Evolutionary conservation across 2,797 vertebrate species (phyloP).

Genomic region (Aplochiton taeniatus): DNA sequence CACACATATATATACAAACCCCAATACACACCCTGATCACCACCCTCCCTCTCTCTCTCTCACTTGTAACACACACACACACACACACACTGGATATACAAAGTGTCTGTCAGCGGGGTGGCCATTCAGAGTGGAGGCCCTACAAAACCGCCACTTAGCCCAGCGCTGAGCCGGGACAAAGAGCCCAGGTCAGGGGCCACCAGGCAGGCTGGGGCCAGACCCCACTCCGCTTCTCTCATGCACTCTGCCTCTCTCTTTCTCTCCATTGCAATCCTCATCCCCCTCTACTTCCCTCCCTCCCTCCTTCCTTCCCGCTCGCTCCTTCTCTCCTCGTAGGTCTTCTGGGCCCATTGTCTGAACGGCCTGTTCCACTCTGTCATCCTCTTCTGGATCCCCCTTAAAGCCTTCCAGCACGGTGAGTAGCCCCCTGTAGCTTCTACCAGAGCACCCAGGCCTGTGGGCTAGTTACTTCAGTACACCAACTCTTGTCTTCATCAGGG

Average conservation of each 20-base stretch:
- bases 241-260: conserved; percentile 75
- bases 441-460: conserved; percentile 43
- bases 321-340: conserved; percentile 85
- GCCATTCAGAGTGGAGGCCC: conserved; percentile 84
- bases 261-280: conserved; percentile 66
- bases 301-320: conserved; percentile 17
- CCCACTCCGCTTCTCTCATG: conserved; percentile 87
- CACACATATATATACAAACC: conserved; percentile 1
- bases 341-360: conserved; percentile 99
- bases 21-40: conserved; percentile 29
- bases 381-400: conserved; percentile 99
- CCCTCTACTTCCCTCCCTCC: conserved; percentile 76
- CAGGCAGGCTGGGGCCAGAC: conserved; percentile 78
- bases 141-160: conserved; percentile 94
- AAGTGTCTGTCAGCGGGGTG: conserved; percentile 90
- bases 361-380: conserved; percentile 99
- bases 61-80: conserved; percentile 51
- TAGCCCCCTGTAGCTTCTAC: conserved; percentile 55
- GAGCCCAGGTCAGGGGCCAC: conserved; percentile 88
- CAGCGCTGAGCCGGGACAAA: conserved; percentile 86
- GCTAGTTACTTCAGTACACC: conserved; percentile 61
- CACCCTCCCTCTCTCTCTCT: conserved; percentile 29
- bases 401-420: conserved; percentile 98
- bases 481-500: conserved; percentile 71
- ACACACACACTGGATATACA: conserved; percentile 82